Conservation (phyloP, 2,888 invertebrate genomes). For the Tenthredo mesomela region DNA sequence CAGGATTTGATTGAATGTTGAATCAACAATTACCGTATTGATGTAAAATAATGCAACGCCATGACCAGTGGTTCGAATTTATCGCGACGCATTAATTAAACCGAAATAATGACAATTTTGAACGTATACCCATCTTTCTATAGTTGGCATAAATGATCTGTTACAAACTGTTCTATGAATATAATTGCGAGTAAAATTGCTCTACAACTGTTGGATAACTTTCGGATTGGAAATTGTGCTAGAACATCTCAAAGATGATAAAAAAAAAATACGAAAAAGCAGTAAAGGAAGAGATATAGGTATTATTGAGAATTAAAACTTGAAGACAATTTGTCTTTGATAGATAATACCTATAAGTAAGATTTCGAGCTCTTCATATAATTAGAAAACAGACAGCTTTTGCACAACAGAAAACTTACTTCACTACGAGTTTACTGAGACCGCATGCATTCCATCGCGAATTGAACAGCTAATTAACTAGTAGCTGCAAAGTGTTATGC, state of each 20-base stretch:
- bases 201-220: background rate
- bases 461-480: background rate
- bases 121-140: background rate
- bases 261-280: background rate
- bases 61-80: background rate
- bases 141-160: background rate
- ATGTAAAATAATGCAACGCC: constrained; percentile 4
- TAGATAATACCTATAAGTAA: background rate
- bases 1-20: background rate
- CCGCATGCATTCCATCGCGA: background rate
- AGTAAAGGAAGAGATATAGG: background rate
- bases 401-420: background rate
- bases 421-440: background rate
- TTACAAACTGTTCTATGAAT: background rate
- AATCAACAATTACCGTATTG: background rate
- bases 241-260: background rate
- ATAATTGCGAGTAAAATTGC: background rate
- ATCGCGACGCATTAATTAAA: background rate
- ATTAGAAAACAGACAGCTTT: background rate
- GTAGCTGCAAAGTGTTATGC: background rate
- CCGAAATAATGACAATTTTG: background rate
- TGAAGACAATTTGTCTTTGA: background rate
- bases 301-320: background rate
- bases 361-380: background rate
- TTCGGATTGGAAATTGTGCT: background rate